A percentile compares a stretch with the other conserved stretches of the same genome.
Evolutionary conservation across 2,888 invertebrate species (phyloP).

Genomic region (Phania funesta): DNA sequence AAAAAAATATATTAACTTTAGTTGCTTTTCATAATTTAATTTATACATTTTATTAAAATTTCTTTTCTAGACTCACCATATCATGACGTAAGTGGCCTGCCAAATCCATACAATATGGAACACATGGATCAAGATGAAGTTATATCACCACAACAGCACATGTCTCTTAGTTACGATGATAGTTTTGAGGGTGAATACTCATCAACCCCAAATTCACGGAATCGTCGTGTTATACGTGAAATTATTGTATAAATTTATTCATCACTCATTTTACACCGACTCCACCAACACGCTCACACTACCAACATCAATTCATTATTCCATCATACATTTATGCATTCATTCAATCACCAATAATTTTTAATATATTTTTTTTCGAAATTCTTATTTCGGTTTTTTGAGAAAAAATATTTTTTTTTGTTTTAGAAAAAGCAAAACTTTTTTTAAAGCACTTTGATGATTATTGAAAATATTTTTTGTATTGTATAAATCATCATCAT

Average conservation of each 20-base stretch:
- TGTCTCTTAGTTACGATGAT: conserved; percentile 95
- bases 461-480: not conserved
- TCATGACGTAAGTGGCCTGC: conserved; percentile 95
- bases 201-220: conserved; percentile 95
- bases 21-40: no score
- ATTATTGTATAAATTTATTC: conserved; percentile 87
- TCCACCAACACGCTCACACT: conserved; percentile 30
- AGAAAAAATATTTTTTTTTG: not conserved
- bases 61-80: conserved; percentile 89
- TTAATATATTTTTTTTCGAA: not conserved
- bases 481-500: no score
- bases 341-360: conserved; percentile 24
- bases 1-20: no score
- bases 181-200: conserved; percentile 96
- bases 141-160: conserved; percentile 86
- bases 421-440: conserved; percentile 5
- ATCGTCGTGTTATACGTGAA: conserved; percentile 94
- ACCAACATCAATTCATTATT: not conserved
- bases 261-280: conserved; percentile 22
- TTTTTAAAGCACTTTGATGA: conserved; percentile 8
- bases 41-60: conserved; percentile 54
- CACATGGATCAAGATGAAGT: conserved; percentile 88
- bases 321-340: not conserved
- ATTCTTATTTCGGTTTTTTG: not conserved
- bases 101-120: conserved; percentile 92